Evolutionary conservation across 2,888 invertebrate species (phyloP), one percentile per base, ranked within the genome.

Genomic region (Anarsia innoxiella): DNA sequence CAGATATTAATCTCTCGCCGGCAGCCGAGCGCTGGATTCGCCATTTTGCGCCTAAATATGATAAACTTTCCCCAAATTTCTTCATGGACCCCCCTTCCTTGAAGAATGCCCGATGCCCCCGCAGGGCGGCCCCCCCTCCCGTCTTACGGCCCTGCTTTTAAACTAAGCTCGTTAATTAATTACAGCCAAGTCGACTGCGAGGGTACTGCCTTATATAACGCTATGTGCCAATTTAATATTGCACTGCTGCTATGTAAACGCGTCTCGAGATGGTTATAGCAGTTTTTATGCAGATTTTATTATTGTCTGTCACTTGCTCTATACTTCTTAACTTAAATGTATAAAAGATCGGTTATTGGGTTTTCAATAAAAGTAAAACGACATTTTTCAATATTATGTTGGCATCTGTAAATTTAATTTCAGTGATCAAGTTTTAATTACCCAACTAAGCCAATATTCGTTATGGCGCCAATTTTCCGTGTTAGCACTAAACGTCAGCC

Each of bases 81-180:
- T 80, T 82, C 71, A 53, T 51, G 63, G 59, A 59, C 69, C 71
- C 75, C 64, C 68, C 54, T 64, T 71, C 65, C 69, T 73, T 72
- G 60, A 51, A 66, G 65, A 66, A 64, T 57, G 49, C 65, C 65
- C 62, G 59, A n/a, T n/a, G 44, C 44, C 51, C n/a, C n/a, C 5
- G n/a, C 8, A 62, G 60, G 58, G 56, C 47, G 53, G 59, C 57
- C 55, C 53, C 50, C 69, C 71, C 69, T 71, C 75, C 70, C 74
- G 82, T 77, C 82, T 83, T 83, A 83, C 78, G 76, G 76, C 83
- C 83, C 84, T 79, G 83, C 84, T 85, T 85, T 85, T 84, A 84
- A 85, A 85, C 84, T 86, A 85, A 86, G 85, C 85, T 83, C 83
- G 85, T 85, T 86, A 86, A 86, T 86, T 86, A 86, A 86, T 86